These are phyloP conservation scores for Sphaerophoria taeniata DNA, from an alignment of 2,888 invertebrate species.

Conservation along the genomic window DNA sequence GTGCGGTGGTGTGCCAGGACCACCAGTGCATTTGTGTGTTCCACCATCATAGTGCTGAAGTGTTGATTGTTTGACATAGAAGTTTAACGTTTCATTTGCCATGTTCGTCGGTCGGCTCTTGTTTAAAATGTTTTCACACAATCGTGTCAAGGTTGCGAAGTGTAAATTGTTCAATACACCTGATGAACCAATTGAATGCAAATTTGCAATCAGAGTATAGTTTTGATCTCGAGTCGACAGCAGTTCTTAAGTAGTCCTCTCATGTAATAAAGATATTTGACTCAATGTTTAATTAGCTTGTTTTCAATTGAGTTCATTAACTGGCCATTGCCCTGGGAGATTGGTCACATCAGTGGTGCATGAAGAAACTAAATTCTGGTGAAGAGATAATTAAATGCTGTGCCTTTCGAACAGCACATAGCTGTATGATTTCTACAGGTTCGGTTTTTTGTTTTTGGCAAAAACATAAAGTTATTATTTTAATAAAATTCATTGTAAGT, in stretches of 20 bases:
- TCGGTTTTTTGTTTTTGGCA: too few relatives aligned
- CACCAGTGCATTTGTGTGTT: not conserved
- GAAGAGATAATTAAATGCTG: conserved; percentile 55
- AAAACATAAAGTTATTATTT: too few relatives aligned
- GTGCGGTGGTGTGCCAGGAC: too few relatives aligned
- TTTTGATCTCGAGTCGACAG: conserved; percentile 46
- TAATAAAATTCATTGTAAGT: too few relatives aligned
- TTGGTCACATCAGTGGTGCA: not conserved
- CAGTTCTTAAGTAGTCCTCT: not conserved
- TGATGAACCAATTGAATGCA: too few relatives aligned
- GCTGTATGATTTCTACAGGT: too few relatives aligned
- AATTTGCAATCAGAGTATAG: conserved; percentile 19
- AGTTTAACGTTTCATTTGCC: not conserved
- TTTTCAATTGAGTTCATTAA: conserved; percentile 39
- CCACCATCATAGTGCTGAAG: not conserved
- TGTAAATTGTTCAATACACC: conserved; percentile 46
- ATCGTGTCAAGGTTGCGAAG: conserved; percentile 49
- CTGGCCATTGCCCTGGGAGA: conserved; percentile 39
- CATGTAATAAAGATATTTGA: not conserved
- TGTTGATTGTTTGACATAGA: conserved; percentile 41
- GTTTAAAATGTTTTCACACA: conserved; percentile 12
- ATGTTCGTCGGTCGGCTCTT: conserved; percentile 6
- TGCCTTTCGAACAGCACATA: too few relatives aligned
- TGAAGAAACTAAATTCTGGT: conserved; percentile 39
- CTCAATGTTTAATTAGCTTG: conserved; percentile 15